Evolutionary conservation across 1,140 invertebrate species (phyloP).

Genomic region (Pristionchus pacificus): DNA sequence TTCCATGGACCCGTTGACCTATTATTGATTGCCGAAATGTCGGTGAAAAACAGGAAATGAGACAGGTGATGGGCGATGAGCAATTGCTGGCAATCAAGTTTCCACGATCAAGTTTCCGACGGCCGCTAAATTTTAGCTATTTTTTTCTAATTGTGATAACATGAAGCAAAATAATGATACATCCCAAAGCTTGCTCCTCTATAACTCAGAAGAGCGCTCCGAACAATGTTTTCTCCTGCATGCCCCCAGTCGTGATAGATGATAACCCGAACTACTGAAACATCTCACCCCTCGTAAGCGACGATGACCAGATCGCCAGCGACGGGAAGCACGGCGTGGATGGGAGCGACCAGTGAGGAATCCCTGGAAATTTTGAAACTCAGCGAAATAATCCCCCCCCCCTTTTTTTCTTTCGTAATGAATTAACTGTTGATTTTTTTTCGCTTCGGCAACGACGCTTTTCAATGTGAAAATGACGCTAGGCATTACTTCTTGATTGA

Average conservation of each 20-base stretch:
- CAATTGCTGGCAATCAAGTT: no score
- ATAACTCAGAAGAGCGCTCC: no score
- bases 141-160: no score
- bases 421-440: not conserved
- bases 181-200: no score
- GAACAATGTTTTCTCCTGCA: no score
- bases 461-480: not conserved
- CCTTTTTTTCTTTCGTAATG: not conserved
- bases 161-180: no score
- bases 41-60: no score
- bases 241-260: not conserved
- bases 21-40: no score
- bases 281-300: not conserved
- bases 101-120: no score
- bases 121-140: no score
- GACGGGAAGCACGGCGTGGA: not conserved
- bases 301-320: not conserved
- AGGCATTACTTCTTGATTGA: not conserved
- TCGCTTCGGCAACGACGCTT: not conserved
- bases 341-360: not conserved
- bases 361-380: not conserved
- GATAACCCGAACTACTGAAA: not conserved
- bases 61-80: no score
- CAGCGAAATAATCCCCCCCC: not conserved
- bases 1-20: no score